Evolutionary conservation across 1,140 invertebrate species (phyloP), one percentile per base, ranked within the genome.

Genomic region (Neocloeon triangulifer): DNA sequence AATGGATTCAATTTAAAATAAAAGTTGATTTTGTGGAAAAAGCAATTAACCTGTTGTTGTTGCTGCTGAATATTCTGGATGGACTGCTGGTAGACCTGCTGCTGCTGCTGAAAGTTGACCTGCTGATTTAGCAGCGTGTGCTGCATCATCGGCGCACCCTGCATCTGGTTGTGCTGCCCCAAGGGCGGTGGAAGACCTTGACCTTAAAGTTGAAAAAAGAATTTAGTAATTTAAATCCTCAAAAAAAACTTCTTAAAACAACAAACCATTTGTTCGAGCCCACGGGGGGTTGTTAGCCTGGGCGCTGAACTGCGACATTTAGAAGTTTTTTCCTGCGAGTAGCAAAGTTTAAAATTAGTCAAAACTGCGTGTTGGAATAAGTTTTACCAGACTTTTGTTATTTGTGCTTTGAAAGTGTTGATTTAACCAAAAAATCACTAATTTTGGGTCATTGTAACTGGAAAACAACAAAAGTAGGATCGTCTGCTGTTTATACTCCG

Each of bases 221-320:
- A 8, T n/a, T n/a, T 23, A 23, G n/a, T 23, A 23, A 23, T 8
- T 8, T n/a, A 23, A 23, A 23, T n/a, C 21, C 21, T 23, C n/a
- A n/a, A 23, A 23, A 5, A 33, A 7, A 15, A 32, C 19, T 20
- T 19, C 16, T 22, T 32, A 16, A 10, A 30, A 27, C 19, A 29
- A 31, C 16, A 22, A 45, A 50, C 54, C 53, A 46, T 55, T 48
- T 28, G 57, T 55, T 19, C 62, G 52, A 33, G 58, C 61, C 64
- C 64, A 67, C 7, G 64, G 60, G 23, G 61, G 56, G 39, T 65
- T 66, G 41, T 67, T 66, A 19, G 53, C 51, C 33, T 25, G 22
- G 17, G 49, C 53, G 5, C 59, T 59, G 37, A 62, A 64, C 7
- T 59, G 60, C 21, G 60, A 59, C 39, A 64, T 50, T 37, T 61